phyloP scores from a whole-genome alignment of 2,888 invertebrate genomes.

The Acrobasis repandana region DNA sequence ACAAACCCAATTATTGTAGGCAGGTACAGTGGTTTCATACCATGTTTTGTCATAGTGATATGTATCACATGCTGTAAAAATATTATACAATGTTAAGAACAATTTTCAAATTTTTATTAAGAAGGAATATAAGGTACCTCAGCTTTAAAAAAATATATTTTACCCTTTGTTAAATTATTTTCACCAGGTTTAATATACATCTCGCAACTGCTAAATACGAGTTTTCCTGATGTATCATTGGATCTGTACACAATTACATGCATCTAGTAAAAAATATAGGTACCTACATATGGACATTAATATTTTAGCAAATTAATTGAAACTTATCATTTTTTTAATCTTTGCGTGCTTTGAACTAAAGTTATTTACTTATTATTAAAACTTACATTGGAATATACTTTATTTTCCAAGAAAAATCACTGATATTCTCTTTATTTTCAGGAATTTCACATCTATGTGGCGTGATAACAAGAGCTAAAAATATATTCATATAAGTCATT shows the following conservation, averaged over 20 bases:
- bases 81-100: neutral
- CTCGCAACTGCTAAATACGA: slow-evolving; percentile 48
- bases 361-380: neutral
- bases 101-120: neutral
- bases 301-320: neutral
- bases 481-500: slow-evolving; percentile 65
- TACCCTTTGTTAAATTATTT: slow-evolving; percentile 44
- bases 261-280: neutral
- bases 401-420: slow-evolving; percentile 56
- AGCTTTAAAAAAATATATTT: neutral
- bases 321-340: neutral
- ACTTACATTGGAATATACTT: slow-evolving; percentile 57
- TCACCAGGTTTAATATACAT: slow-evolving; percentile 40
- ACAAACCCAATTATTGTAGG: slow-evolving; percentile 64
- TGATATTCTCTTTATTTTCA: slow-evolving; percentile 51
- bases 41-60: slow-evolving; percentile 57
- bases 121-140: too few relatives aligned
- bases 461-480: slow-evolving; percentile 65
- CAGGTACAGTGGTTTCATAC: slow-evolving; percentile 55
- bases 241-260: slow-evolving; percentile 32
- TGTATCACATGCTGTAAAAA: slow-evolving; percentile 48
- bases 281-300: neutral
- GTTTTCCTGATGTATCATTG: slow-evolving; percentile 34
- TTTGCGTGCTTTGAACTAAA: neutral
- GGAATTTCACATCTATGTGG: slow-evolving; percentile 71